Evolutionary conservation across 2,888 invertebrate genomes (phyloP).

Genomic region (Craniophora ligustri): DNA sequence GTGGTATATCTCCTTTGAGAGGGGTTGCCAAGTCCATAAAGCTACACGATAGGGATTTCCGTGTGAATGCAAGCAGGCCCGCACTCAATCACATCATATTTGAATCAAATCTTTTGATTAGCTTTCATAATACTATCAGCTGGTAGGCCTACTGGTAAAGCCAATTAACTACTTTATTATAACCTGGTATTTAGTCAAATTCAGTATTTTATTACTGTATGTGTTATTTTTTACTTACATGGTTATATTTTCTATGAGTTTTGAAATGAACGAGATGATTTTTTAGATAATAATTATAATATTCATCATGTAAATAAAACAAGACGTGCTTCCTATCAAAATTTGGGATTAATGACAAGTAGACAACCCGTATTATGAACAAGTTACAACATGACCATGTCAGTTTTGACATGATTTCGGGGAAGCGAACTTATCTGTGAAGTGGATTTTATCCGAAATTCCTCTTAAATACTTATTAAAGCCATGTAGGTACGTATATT

Average conservation of each 20-base stretch:
- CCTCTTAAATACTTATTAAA: conserved; percentile 12
- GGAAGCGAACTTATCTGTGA: conserved; percentile 18
- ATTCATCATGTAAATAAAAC: conserved; percentile 4
- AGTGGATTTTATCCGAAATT: conserved; percentile 10
- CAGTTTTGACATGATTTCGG: conserved; percentile 45
- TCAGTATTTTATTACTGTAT: too few species aligned
- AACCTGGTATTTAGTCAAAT: too few species aligned
- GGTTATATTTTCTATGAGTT: too few species aligned
- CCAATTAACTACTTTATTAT: too few species aligned
- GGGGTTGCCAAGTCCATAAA: conserved; percentile 80
- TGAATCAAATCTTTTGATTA: conserved; percentile 3
- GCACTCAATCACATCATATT: conserved; percentile 37
- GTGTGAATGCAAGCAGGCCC: conserved; percentile 68
- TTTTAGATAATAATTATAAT: neutral
- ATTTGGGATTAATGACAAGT: conserved; percentile 26
- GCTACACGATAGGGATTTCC: conserved; percentile 72
- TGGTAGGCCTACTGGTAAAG: neutral
- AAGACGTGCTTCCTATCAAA: conserved; percentile 20
- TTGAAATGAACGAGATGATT: too few species aligned
- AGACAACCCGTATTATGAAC: conserved; percentile 58
- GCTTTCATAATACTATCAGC: neutral
- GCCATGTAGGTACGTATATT: conserved; percentile 24
- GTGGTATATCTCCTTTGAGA: conserved; percentile 67
- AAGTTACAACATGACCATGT: conserved; percentile 64
- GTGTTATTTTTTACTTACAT: too few species aligned